Evolutionary conservation across 1,140 invertebrate species (phyloP), one percentile per base, ranked within the genome.

Genomic region (Chironomus striatipennis): DNA sequence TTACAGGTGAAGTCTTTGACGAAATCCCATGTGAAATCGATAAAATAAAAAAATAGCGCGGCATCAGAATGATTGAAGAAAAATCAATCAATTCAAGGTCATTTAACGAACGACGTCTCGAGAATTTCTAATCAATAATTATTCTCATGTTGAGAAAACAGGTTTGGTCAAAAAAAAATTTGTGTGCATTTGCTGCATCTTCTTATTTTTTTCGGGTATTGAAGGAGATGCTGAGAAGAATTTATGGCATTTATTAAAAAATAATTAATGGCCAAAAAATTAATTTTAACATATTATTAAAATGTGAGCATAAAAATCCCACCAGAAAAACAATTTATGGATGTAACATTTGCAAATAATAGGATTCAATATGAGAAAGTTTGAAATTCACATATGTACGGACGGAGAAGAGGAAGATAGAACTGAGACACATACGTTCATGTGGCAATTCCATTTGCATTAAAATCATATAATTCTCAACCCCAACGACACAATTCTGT

Each of bases 401-500:
- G n/a, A 15, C 24, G 24, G 24, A 5, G 24, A 34, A 5, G 24
- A 34, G 24, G 24, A 34, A 34, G 24, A 34, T 34, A 34, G 24
- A 34, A 34, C 24, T 2, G 24, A 34, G 24, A 34, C 24, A 34
- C 24, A 34, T 34, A 34, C 24, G 24, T 34, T 34, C 24, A 34
- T 57, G n/a, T 57, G 47, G 47, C 47, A 57, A 57, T 57, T 57
- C n/a, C 47, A 70, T 70, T 70, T 70, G 65, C 65, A 70, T 70
- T 70, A 70, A 70, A 70, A 70, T 70, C 65, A 70, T 20, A 70
- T 70, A 70, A 70, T 70, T 70, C 12, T 57, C 47, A 57, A n/a
- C 47, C 47, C 47, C n/a, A n/a, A 57, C 47, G 2, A 2, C 2
- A 9, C 15, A 9, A n/a, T 57, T 12, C 12, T 57, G 43, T 47